phyloP scores from a whole-genome alignment of 2,113 vertebrate genomes.

The human region DNA sequence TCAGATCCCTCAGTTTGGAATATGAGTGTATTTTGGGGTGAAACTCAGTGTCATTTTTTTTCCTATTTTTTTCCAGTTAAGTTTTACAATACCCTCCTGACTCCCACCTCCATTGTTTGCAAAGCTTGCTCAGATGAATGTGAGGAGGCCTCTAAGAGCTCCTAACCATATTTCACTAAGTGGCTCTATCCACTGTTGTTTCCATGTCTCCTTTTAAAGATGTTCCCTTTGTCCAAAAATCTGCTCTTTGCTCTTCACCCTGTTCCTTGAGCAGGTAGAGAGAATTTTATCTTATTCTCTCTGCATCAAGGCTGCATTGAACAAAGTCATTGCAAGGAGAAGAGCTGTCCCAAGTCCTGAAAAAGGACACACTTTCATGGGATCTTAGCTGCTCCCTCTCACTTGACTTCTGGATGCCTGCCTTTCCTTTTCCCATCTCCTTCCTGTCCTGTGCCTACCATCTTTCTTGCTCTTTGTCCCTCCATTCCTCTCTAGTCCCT shows the following conservation, averaged over 20 bases:
- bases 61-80: neutral
- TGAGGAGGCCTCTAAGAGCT: neutral
- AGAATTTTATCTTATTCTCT: neutral
- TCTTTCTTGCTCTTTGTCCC: neutral
- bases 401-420: neutral
- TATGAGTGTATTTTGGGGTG: neutral
- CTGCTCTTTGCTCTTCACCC: neutral
- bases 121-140: neutral
- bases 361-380: neutral
- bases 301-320: accelerated
- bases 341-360: neutral
- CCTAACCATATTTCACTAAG: neutral
- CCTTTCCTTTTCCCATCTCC: neutral
- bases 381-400: neutral
- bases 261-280: neutral
- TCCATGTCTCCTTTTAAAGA: neutral
- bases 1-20: neutral
- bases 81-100: neutral
- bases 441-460: neutral
- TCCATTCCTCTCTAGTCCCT: neutral
- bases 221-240: neutral
- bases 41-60: neutral
- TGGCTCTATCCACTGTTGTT: neutral
- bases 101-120: neutral
- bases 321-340: neutral